Base-by-base conservation (phyloP, 2,113 vertebrate species). In the human (Homo sapiens) region DNA sequence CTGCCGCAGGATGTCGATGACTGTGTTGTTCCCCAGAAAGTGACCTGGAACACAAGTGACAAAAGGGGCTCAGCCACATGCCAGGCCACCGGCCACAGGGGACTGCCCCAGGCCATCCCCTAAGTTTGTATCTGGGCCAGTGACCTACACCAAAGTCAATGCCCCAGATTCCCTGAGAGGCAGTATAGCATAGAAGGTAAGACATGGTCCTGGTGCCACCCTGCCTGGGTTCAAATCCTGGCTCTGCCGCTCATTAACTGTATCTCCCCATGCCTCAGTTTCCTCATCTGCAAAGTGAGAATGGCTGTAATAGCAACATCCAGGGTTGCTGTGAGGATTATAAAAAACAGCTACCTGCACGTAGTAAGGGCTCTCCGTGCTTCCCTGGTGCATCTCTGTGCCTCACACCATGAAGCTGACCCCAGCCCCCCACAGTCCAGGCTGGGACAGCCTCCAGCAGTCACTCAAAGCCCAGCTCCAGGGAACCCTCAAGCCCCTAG, bases 21-120 rank as follows among this genome's bases (percentile, higher is more conserved):
- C 99, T 48, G 99, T 99, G 98, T 99, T 99, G 98, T 99, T 99
- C 87, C 99, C 99, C 98, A 99, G 99, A 98, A 99, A 99, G 98
- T 99, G 99, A 98, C 99, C 99, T 99, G 98, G 97, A 98, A 98
- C 96, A 96, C 97, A 98, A 98, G 59, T 87, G 93, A 98, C 43
- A 30, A 11, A 9, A 6, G 3, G 18, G 89, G 27, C 70, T 98
- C 48, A 82, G 84, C 64, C 57, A 57, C 23, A 25, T 52, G 25
- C 27, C 76, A 50, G 82, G 66, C 25, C 22, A 35, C 16, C 5
- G 18, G 88, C 40, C 40, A 57, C 14, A 1, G 38, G 40, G 40
- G 25, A 70, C 2, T 3, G 59, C 6, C 35, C 59, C 1, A 17
- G 64, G 78, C 27, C 43, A 80, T 57, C 30, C 22, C 35, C 32